Conservation (phyloP, 2,888 invertebrate species). For the Lomographa bimaculata region DNA sequence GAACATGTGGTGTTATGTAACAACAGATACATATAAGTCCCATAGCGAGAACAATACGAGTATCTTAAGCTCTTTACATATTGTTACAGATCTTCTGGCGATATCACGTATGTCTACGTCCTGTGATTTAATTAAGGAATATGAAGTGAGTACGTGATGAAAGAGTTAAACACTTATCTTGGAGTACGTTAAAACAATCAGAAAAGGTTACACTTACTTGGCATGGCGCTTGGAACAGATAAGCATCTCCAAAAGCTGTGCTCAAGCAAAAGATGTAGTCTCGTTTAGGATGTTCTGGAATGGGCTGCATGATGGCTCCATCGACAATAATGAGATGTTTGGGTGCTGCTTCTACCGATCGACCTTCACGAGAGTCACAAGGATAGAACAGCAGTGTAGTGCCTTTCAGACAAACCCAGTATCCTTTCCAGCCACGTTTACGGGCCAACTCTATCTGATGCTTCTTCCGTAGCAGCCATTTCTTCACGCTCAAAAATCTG, state of each 20-base stretch:
- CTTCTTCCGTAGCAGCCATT: constrained; percentile 98
- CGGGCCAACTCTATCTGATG: constrained; percentile 98
- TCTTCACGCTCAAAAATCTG: constrained; percentile 98
- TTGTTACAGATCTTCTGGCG: constrained; percentile 10
- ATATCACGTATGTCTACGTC: not conserved
- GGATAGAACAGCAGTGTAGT: constrained; percentile 98
- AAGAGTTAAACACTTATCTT: too few species aligned
- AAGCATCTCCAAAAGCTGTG: constrained; percentile 98
- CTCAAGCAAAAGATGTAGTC: constrained; percentile 99
- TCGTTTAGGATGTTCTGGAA: constrained; percentile 99
- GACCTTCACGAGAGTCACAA: constrained; percentile 95
- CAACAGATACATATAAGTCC: constrained; percentile 9
- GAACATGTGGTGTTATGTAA: constrained; percentile 6
- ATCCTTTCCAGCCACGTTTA: constrained; percentile 98
- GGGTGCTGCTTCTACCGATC: constrained; percentile 95
- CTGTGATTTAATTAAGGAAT: constrained; percentile 2
- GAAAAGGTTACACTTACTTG: constrained; percentile 81
- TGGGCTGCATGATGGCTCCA: constrained; percentile 98
- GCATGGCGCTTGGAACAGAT: constrained; percentile 96
- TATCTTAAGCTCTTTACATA: constrained; percentile 14
- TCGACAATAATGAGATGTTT: constrained; percentile 98
- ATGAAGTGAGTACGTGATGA: too few species aligned
- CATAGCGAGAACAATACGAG: constrained; percentile 11
- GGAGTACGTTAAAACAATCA: too few species aligned
- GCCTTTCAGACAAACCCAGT: constrained; percentile 99